Conservation (phyloP, 2,113 vertebrate species). For the Ramphastos sulfuratus region DNA sequence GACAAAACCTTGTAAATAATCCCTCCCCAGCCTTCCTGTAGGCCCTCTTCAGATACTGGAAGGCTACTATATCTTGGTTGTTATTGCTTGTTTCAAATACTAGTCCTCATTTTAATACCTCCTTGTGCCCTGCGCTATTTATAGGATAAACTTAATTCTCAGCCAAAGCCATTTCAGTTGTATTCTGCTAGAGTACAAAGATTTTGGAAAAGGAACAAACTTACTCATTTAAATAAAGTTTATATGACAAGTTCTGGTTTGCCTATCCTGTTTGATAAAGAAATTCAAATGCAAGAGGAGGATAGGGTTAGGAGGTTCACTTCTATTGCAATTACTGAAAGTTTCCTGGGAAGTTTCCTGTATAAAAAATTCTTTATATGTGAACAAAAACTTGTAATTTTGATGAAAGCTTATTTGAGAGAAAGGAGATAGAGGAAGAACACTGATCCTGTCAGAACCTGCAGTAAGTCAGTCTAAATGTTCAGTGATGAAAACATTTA, state of each 20-base stretch:
- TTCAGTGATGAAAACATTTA: neutral
- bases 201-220: neutral
- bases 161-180: neutral
- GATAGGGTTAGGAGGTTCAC: neutral
- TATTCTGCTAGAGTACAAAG: neutral
- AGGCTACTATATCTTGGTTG: neutral
- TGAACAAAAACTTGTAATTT: neutral
- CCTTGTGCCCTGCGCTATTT: neutral
- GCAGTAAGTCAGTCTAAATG: neutral
- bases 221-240: neutral
- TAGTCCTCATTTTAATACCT: neutral
- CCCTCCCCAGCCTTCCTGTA: too few species aligned
- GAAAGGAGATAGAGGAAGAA: neutral
- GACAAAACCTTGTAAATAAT: too few species aligned
- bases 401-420: neutral
- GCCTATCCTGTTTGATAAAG: neutral
- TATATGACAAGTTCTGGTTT: neutral
- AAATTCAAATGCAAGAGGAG: neutral
- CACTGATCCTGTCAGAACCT: neutral
- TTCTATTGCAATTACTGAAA: neutral
- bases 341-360: neutral
- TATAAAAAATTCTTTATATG: neutral
- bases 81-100: neutral
- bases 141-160: neutral
- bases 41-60: too few species aligned